A percentile compares a stretch with the other conserved stretches of the same genome.
phyloP scores from a whole-genome alignment of 2,113 vertebrate genomes.

The Oncorhynchus clarkii region DNA sequence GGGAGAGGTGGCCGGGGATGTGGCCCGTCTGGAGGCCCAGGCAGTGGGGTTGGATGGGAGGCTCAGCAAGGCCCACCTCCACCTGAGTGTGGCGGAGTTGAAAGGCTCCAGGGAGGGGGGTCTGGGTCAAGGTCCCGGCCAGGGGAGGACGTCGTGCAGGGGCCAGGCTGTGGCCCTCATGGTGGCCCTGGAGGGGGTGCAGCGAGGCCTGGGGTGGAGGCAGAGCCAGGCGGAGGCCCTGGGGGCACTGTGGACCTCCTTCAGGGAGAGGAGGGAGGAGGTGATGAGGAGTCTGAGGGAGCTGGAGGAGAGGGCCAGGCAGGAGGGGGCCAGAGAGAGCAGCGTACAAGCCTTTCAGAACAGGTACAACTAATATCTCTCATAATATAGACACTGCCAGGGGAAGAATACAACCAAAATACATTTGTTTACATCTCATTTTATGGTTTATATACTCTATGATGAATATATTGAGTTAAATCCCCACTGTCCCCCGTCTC shows the following conservation, averaged over 20 bases:
- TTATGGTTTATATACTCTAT: background rate
- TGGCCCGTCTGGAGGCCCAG: conserved; percentile 77
- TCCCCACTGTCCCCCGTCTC: conserved; percentile 52
- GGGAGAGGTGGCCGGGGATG: conserved; percentile 62
- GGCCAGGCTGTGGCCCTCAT: conserved; percentile 75
- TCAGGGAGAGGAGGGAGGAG: conserved; percentile 81
- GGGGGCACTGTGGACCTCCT: conserved; percentile 75
- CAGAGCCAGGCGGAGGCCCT: conserved; percentile 91
- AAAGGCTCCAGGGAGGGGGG: conserved; percentile 15
- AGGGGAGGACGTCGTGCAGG: conserved; percentile 83
- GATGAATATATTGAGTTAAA: conserved; percentile 23
- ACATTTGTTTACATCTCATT: too few relatives aligned
- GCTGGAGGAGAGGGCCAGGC: conserved; percentile 79
- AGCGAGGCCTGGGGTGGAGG: conserved; percentile 86
- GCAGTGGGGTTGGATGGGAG: conserved; percentile 79
- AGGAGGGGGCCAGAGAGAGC: conserved; percentile 76
- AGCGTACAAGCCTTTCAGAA: conserved; percentile 85
- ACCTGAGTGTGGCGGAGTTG: conserved; percentile 69
- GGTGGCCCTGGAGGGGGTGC: conserved; percentile 79
- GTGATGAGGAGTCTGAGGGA: conserved; percentile 84
- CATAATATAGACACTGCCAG: background rate
- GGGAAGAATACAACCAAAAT: too few relatives aligned
- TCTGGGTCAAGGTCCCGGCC: conserved; percentile 39
- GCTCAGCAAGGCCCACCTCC: conserved; percentile 86
- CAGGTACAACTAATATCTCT: conserved; percentile 70